Conservation (phyloP, 2,113 vertebrate species). For the Antechinus flavipes region DNA sequence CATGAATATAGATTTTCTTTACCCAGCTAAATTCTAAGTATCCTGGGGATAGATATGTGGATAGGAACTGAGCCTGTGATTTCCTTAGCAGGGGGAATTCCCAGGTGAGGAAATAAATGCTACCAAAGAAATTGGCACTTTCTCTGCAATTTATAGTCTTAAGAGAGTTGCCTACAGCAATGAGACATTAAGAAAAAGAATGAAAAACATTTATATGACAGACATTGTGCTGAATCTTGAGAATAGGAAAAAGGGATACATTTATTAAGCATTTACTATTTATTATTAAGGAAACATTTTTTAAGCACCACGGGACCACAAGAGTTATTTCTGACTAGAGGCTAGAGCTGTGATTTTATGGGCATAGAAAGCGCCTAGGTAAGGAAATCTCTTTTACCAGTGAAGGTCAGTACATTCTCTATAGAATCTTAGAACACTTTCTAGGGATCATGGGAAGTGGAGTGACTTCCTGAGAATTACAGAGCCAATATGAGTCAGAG, state of each 20-base stretch:
- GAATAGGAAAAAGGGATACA: neutral
- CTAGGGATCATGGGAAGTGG: neutral
- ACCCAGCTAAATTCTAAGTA: neutral
- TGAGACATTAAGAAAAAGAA: neutral
- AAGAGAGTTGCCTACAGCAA: neutral
- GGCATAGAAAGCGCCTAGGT: neutral
- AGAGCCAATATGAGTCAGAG: neutral
- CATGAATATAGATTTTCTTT: neutral
- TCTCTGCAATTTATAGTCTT: neutral
- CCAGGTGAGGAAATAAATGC: neutral
- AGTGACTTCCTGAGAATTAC: neutral
- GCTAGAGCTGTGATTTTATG: neutral
- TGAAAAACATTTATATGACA: neutral
- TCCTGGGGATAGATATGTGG: neutral
- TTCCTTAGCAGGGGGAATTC: neutral
- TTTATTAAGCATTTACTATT: neutral
- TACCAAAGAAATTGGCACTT: neutral
- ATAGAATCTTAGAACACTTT: neutral
- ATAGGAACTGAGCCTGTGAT: neutral
- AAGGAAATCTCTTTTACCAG: neutral
- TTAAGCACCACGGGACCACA: neutral
- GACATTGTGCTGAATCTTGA: neutral
- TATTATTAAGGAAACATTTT: neutral
- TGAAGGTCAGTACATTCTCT: neutral
- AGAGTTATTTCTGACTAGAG: neutral